Evolutionary conservation across 2,113 vertebrate genomes (phyloP).

Genomic region (Menura novaehollandiae): DNA sequence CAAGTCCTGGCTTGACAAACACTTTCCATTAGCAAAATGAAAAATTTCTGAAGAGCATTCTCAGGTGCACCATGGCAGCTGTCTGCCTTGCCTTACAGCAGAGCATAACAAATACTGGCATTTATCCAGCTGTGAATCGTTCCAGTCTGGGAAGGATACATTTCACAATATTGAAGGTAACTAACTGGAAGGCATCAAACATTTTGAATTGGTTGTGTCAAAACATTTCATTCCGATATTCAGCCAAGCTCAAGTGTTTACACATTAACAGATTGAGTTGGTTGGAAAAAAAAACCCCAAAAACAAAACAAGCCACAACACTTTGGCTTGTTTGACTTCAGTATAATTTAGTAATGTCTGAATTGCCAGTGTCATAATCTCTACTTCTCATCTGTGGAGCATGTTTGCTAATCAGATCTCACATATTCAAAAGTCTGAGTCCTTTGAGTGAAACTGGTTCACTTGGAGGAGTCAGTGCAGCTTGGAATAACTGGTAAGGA

Average conservation of each 20-base stretch:
- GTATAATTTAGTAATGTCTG: not conserved
- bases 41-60: not conserved
- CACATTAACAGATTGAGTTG: slow-evolving; percentile 33
- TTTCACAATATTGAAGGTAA: slow-evolving; percentile 52
- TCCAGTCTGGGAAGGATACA: not conserved
- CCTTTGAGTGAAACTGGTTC: not conserved
- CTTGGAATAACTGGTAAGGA: not conserved
- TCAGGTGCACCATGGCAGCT: slow-evolving; percentile 24
- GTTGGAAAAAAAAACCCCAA: not conserved
- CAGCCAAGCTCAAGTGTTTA: slow-evolving; percentile 38
- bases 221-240: slow-evolving; percentile 44
- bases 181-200: slow-evolving; percentile 38
- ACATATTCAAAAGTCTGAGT: not conserved
- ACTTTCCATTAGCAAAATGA: not conserved
- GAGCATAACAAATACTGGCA: slow-evolving; percentile 11
- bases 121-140: not conserved
- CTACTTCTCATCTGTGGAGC: not conserved
- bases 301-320: slow-evolving; percentile 1
- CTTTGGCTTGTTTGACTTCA: slow-evolving; percentile 19
- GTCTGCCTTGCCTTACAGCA: not conserved
- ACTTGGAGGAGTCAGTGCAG: not conserved
- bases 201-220: slow-evolving; percentile 38
- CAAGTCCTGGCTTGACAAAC: not conserved
- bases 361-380: slow-evolving; percentile 12
- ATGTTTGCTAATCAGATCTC: not conserved